Evolutionary conservation across 2,888 invertebrate genomes (phyloP).

Genomic region (Pseudanteris insignis): DNA sequence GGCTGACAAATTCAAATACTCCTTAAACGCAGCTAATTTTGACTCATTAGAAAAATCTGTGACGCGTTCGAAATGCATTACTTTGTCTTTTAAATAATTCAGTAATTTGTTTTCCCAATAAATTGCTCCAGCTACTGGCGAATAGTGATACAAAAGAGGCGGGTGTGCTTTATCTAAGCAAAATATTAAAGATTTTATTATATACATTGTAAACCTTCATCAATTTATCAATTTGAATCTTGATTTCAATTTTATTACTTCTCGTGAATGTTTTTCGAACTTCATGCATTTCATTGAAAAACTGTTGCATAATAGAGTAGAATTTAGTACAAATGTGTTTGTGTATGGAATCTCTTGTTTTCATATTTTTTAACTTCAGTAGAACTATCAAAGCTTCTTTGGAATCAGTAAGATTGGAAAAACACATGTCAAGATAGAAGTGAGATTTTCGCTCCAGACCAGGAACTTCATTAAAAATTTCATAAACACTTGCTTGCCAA

Average conservation of each 20-base stretch:
- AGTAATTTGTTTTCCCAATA: slow-evolving; percentile 87
- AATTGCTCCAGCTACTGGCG: slow-evolving; percentile 83
- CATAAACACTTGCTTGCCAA: slow-evolving; percentile 85
- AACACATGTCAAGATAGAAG: slow-evolving; percentile 85
- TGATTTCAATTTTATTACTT: slow-evolving; percentile 63
- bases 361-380: slow-evolving; percentile 80
- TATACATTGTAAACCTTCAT: slow-evolving; percentile 1
- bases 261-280: slow-evolving; percentile 76
- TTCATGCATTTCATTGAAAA: slow-evolving; percentile 82
- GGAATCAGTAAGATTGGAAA: slow-evolving; percentile 81
- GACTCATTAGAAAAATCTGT: slow-evolving; percentile 78
- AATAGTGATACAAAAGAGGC: slow-evolving; percentile 78
- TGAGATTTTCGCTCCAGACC: slow-evolving; percentile 84
- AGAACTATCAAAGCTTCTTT: slow-evolving; percentile 84
- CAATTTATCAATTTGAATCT: background rate
- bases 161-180: slow-evolving; percentile 74
- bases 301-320: slow-evolving; percentile 84
- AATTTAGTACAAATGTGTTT: slow-evolving; percentile 82
- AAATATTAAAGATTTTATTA: too few relatives aligned
- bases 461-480: slow-evolving; percentile 79
- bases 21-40: slow-evolving; percentile 79
- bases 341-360: slow-evolving; percentile 79
- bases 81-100: slow-evolving; percentile 80
- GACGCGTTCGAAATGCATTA: slow-evolving; percentile 80
- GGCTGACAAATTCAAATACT: slow-evolving; percentile 80